Conservation (phyloP, 2,113 vertebrate species). For the Oplegnathus fasciatus region DNA sequence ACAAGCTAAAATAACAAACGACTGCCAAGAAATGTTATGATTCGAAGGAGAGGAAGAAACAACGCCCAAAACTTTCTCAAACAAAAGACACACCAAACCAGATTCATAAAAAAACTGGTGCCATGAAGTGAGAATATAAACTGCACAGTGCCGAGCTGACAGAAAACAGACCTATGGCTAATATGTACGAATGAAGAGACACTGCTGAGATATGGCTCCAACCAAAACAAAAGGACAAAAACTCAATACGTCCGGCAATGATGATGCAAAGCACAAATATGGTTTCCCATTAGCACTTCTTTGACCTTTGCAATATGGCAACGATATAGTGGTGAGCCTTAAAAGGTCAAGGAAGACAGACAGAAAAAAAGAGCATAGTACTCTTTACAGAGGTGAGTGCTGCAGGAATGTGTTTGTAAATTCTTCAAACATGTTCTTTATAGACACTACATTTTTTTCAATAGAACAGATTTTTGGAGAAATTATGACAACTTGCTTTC, state of each 20-base stretch:
- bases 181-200: slow-evolving; percentile 69
- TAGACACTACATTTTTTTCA: not conserved
- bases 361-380: slow-evolving; percentile 36
- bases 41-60: not conserved
- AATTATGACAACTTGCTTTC: slow-evolving; percentile 29
- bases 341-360: slow-evolving; percentile 80
- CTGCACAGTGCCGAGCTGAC: slow-evolving; percentile 35
- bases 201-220: slow-evolving; percentile 57
- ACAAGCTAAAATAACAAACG: slow-evolving; percentile 32
- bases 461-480: not conserved
- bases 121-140: slow-evolving; percentile 27
- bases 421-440: slow-evolving; percentile 23
- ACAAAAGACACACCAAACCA: slow-evolving; percentile 11
- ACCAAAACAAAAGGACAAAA: slow-evolving; percentile 71
- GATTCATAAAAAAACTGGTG: slow-evolving; percentile 26
- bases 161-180: slow-evolving; percentile 50
- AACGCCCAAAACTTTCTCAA: not conserved
- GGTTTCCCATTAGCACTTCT: slow-evolving; percentile 69
- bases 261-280: slow-evolving; percentile 73
- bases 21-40: slow-evolving; percentile 22
- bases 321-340: slow-evolving; percentile 67
- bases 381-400: slow-evolving; percentile 37
- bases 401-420: slow-evolving; percentile 28
- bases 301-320: slow-evolving; percentile 81
- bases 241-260: slow-evolving; percentile 75